A percentile compares a stretch with the other conserved stretches of the same genome.
Conservation (phyloP, 2,797 vertebrate species). For the Myoxocephalus aenaeus region DNA sequence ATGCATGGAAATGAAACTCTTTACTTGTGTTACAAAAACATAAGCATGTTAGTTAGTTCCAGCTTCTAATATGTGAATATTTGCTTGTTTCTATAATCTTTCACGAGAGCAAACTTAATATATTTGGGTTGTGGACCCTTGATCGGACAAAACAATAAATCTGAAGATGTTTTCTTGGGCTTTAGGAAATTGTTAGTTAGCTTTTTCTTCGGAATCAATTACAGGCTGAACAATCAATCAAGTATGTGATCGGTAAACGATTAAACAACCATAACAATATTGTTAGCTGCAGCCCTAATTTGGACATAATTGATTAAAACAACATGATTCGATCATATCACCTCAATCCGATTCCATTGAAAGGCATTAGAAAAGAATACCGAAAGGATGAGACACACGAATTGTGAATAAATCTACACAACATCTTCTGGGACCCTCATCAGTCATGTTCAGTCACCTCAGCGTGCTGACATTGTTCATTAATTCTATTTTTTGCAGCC, state of each 20-base stretch:
- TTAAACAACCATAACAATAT: background rate
- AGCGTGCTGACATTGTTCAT: conserved; percentile 6
- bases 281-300: background rate
- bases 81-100: background rate
- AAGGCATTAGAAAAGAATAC: background rate
- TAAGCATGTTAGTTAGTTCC: no score
- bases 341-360: background rate
- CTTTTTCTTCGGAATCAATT: background rate
- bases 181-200: background rate
- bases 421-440: background rate
- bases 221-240: background rate
- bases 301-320: background rate
- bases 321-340: background rate
- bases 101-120: background rate
- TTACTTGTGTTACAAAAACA: no score
- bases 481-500: conserved; percentile 64
- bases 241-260: background rate
- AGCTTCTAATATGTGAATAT: background rate
- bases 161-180: background rate
- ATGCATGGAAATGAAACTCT: no score
- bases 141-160: background rate
- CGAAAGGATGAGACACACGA: background rate
- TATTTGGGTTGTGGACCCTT: background rate
- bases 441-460: background rate
- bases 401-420: background rate